Evolutionary conservation across 2,888 invertebrate species (phyloP), one percentile per base, ranked within the genome.

Genomic region (Thereva nobilitata): DNA sequence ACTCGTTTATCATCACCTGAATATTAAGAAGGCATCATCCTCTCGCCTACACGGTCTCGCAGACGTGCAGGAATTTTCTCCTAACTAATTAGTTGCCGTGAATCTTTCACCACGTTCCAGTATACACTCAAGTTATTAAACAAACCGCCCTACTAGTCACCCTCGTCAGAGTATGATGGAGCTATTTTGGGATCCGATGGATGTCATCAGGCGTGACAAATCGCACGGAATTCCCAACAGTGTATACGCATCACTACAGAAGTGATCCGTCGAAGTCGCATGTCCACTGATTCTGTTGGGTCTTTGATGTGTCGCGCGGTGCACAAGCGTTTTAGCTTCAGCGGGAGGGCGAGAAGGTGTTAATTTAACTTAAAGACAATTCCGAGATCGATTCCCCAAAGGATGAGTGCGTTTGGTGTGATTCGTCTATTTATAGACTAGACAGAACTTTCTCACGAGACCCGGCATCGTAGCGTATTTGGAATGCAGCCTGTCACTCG

Each of bases 401-500:
- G 23, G 23, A 23, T 23, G 23, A 23, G 23, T 23, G 23, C 23
- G 23, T 23, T 23, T 2, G 23, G 23, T 23, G 23, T 23, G 35
- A 45, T 37, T 4, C 37, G 37, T 37, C 10, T 61, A 50, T 50
- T 61, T 61, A 38, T 61, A 61, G 61, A 23, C 34, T 5, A 49
- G 49, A 61, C 49, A 12, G 34, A n/a, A 34, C 23, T 61, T 61
- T 61, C 61, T 50, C 61, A 61, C 61, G 50, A 61, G 34, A 23
- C 23, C 23, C 50, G 42, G 12, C 40, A 23, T 12, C 23, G 41
- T 40, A 61, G 40, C 38, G 10, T 50, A 50, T 50, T 61, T 34
- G 50, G 41, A 61, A 61, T 61, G 61, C 61, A 23, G n/a, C 50
- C 9, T 61, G 61, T 61, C 61, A 61, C 1, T 61, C 61, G 10